Conservation (phyloP, 2,113 vertebrate species). For the Forbesichthys agassizii region DNA sequence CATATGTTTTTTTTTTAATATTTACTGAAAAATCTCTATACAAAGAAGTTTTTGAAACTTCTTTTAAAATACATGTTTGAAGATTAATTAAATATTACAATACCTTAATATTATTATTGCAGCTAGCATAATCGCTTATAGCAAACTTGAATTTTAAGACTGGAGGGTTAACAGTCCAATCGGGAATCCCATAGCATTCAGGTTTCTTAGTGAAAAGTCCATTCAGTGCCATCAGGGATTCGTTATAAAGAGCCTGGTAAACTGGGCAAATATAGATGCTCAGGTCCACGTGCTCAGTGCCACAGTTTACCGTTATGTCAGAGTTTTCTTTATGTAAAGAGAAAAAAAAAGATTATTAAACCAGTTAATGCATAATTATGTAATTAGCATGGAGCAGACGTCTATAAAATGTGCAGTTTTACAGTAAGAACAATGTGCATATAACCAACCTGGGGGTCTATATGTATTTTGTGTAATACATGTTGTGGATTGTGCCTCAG, state of each 20-base stretch:
- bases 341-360: not conserved
- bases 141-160: slow-evolving; percentile 68
- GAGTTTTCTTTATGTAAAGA: slow-evolving; percentile 57
- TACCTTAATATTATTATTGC: slow-evolving; percentile 65
- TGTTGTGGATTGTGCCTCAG: slow-evolving; percentile 42
- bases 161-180: slow-evolving; percentile 57
- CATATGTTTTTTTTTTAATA: no score
- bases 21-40: no score
- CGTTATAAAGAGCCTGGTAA: slow-evolving; percentile 71
- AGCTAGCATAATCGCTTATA: slow-evolving; percentile 53
- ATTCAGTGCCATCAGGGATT: slow-evolving; percentile 73
- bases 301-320: slow-evolving; percentile 70
- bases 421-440: not conserved
- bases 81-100: not conserved
- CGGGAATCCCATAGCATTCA: slow-evolving; percentile 57
- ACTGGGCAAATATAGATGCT: slow-evolving; percentile 74
- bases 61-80: no score
- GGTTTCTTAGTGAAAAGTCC: slow-evolving; percentile 26
- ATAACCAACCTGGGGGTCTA: slow-evolving; percentile 67
- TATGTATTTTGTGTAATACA: slow-evolving; percentile 41
- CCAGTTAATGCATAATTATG: not conserved
- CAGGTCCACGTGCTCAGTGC: slow-evolving; percentile 64
- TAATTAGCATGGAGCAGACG: not conserved
- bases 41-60: no score
- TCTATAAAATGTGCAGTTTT: not conserved